Evolutionary conservation across 2,888 invertebrate genomes (phyloP).

Genomic region (Diadromus collaris): DNA sequence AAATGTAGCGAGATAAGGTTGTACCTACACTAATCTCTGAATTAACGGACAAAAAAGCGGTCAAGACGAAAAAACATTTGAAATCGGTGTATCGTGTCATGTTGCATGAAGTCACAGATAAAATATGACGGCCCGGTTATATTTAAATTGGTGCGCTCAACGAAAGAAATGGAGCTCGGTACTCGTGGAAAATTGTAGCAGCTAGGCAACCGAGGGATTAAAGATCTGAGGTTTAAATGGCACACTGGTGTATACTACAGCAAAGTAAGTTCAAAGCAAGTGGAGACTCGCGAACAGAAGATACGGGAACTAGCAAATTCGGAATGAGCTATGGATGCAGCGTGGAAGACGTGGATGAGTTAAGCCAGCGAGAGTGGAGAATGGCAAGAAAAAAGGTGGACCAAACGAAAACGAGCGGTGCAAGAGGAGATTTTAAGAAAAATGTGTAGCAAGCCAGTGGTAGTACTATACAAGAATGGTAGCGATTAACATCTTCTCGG

Average conservation of each 20-base stretch:
- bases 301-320: conserved; percentile 37
- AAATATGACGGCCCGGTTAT: conserved; percentile 36
- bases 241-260: conserved; percentile 39
- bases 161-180: not conserved
- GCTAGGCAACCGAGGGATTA: conserved; percentile 59
- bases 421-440: not conserved
- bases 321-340: conserved; percentile 44
- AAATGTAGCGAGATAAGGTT: too few relatives aligned
- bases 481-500: too few relatives aligned
- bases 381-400: conserved; percentile 21
- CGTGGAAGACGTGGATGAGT: conserved; percentile 38
- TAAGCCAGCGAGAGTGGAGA: conserved; percentile 14
- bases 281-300: conserved; percentile 46
- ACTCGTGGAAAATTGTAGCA: conserved; percentile 37
- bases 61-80: too few relatives aligned
- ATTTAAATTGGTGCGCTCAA: conserved; percentile 22
- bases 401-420: conserved; percentile 9
- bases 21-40: too few relatives aligned
- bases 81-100: too few relatives aligned
- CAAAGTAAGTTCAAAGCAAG: conserved; percentile 55
- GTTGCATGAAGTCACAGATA: not conserved
- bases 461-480: too few relatives aligned
- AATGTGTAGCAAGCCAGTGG: not conserved
- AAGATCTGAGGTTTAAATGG: conserved; percentile 69
- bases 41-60: too few relatives aligned